These are phyloP conservation scores for Drosophila eugracilis DNA, from an alignment of 1,140 invertebrate genomes.

Conservation along the genomic window DNA sequence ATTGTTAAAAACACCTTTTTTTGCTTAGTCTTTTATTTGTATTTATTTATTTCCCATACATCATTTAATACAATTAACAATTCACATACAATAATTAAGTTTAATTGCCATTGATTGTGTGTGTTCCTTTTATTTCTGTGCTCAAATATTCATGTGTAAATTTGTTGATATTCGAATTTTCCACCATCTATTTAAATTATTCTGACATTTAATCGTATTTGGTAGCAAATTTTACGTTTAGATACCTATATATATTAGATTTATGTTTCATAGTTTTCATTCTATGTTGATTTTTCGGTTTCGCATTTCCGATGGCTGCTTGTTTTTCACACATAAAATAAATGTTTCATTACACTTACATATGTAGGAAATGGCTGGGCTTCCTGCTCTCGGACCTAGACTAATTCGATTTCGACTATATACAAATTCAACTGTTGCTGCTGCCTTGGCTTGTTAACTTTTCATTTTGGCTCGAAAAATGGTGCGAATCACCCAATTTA, in stretches of 20 bases:
- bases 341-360: constrained; percentile 49
- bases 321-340: constrained; percentile 46
- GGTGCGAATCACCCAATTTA: constrained; percentile 34
- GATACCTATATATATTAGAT: constrained; percentile 30
- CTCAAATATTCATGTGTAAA: constrained; percentile 62
- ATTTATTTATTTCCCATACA: constrained; percentile 69
- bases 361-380: constrained; percentile 37
- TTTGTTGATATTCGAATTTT: constrained; percentile 50
- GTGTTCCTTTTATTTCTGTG: constrained; percentile 56
- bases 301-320: constrained; percentile 20
- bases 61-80: constrained; percentile 80
- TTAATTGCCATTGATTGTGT: constrained; percentile 79
- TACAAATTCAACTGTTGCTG: constrained; percentile 78
- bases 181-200: constrained; percentile 14
- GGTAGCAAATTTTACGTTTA: constrained; percentile 43
- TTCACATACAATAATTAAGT: constrained; percentile 81
- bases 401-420: constrained; percentile 55
- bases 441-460: constrained; percentile 71
- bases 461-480: constrained; percentile 44
- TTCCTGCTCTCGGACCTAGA: constrained; percentile 34
- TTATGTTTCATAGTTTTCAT: constrained; percentile 27
- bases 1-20: neutral
- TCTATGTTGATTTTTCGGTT: constrained; percentile 14
- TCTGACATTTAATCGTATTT: constrained; percentile 40
- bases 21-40: constrained; percentile 21